Percentiles rank a stretch among this genome's conserved stretches.
Conservation (phyloP, 53 echinoderm and acorn worm species). For the Actinopyga echinites region DNA sequence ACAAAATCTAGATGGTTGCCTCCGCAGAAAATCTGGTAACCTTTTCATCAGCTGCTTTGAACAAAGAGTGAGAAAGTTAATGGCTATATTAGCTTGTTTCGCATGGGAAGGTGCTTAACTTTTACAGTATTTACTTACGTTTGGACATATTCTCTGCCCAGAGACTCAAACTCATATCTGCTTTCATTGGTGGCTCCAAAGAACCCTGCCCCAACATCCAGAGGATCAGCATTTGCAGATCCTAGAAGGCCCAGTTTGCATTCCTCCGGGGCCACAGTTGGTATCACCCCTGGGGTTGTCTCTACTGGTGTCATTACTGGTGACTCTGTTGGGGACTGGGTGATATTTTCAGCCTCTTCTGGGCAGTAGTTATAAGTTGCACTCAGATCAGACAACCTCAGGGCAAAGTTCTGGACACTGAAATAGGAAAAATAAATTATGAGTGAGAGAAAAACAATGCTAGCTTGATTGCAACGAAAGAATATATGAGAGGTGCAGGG, state of each 20-base stretch:
- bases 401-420: slow-evolving; percentile 36
- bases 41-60: neutral
- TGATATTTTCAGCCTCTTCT: neutral
- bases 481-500: no score
- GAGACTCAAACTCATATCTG: slow-evolving; percentile 18
- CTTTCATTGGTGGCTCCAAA: slow-evolving; percentile 39
- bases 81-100: no score
- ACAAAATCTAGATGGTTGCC: neutral
- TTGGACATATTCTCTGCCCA: slow-evolving; percentile 14
- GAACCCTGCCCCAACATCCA: slow-evolving; percentile 28
- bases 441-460: no score
- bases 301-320: neutral
- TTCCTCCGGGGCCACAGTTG: neutral
- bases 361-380: slow-evolving; percentile 18
- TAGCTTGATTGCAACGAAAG: no score
- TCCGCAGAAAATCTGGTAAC: neutral
- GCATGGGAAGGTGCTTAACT: no score
- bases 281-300: no score
- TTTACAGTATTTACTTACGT: slow-evolving; percentile 6
- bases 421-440: no score
- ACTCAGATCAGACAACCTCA: neutral
- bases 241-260: slow-evolving; percentile 13
- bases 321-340: neutral
- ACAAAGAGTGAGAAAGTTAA: neutral
- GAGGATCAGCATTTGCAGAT: neutral